Evolutionary conservation across 2,113 vertebrate genomes (phyloP).

Genomic region (Neotoma lepida): DNA sequence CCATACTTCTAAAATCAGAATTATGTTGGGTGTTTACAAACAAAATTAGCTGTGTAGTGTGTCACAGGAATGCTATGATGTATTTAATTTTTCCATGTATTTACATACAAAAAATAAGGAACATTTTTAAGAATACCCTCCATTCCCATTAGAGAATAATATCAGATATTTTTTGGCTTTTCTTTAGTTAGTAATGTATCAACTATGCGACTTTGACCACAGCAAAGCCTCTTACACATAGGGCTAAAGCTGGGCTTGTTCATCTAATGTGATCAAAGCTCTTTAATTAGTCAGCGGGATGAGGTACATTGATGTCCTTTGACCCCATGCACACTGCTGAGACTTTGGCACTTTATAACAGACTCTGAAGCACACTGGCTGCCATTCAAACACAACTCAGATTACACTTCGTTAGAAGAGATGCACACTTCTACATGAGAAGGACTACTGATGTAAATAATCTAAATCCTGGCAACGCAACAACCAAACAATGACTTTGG

Average conservation of each 20-base stretch:
- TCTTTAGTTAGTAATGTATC: constrained; percentile 33
- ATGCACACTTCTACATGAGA: constrained; percentile 7
- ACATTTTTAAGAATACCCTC: not conserved
- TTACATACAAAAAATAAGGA: not conserved
- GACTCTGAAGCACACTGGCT: not conserved
- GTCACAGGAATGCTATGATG: not conserved
- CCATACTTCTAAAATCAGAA: constrained; percentile 10
- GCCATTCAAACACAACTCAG: constrained; percentile 50
- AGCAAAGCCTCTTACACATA: not conserved
- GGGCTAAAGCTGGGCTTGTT: constrained; percentile 16
- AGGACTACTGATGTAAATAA: constrained; percentile 3
- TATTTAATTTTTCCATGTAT: not conserved
- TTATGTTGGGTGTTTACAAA: not conserved
- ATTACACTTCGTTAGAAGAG: constrained; percentile 37
- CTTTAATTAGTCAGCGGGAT: not conserved
- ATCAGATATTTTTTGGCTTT: constrained; percentile 4
- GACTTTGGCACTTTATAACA: constrained; percentile 22
- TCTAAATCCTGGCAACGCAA: not conserved
- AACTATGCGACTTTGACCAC: constrained; percentile 35
- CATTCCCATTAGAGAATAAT: constrained; percentile 7
- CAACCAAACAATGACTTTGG: constrained; percentile 29
- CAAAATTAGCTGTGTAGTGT: not conserved
- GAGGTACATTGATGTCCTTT: constrained; percentile 8
- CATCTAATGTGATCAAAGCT: constrained; percentile 41
- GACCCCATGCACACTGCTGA: not conserved